Evolutionary conservation across 2,888 invertebrate genomes (phyloP).

Genomic region (Mythimna pallens): DNA sequence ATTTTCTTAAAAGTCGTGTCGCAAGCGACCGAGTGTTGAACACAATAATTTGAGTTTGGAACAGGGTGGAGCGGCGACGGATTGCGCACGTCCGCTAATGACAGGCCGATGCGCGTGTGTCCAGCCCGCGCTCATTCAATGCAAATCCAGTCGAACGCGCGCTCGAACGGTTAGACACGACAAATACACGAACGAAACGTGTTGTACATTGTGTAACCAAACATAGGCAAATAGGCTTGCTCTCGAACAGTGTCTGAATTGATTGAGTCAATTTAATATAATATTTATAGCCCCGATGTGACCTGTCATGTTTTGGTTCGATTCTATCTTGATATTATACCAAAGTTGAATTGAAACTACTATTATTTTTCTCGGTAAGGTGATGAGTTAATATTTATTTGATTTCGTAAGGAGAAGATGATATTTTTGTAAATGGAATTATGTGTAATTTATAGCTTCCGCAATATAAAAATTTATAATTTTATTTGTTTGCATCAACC

Average conservation of each 20-base stretch:
- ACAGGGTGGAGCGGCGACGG: slow-evolving; percentile 83
- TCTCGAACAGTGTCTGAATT: slow-evolving; percentile 57
- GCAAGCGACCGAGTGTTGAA: slow-evolving; percentile 76
- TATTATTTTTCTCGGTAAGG: slow-evolving; percentile 18
- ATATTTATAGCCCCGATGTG: slow-evolving; percentile 51
- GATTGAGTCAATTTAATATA: slow-evolving; percentile 61
- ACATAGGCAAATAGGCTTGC: slow-evolving; percentile 55
- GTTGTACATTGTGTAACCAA: slow-evolving; percentile 62
- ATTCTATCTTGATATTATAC: slow-evolving; percentile 30
- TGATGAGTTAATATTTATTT: slow-evolving; percentile 10
- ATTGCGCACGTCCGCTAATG: slow-evolving; percentile 87
- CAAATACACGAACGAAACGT: slow-evolving; percentile 65
- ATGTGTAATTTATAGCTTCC: slow-evolving; percentile 42
- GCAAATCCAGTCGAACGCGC: slow-evolving; percentile 79
- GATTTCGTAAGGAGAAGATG: slow-evolving; percentile 1
- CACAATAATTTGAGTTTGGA: slow-evolving; percentile 86
- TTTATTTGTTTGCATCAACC: slow-evolving; percentile 35
- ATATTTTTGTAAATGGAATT: slow-evolving; percentile 16
- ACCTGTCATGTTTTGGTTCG: slow-evolving; percentile 51
- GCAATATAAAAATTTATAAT: slow-evolving; percentile 23
- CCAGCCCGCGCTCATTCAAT: slow-evolving; percentile 89
- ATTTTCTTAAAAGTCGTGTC: slow-evolving; percentile 76
- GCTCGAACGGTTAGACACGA: slow-evolving; percentile 80
- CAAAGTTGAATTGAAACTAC: slow-evolving; percentile 13
- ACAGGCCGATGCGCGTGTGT: slow-evolving; percentile 86